Evolutionary conservation across 2,888 invertebrate genomes (phyloP).

Genomic region (Cosmorhoe ocellata): DNA sequence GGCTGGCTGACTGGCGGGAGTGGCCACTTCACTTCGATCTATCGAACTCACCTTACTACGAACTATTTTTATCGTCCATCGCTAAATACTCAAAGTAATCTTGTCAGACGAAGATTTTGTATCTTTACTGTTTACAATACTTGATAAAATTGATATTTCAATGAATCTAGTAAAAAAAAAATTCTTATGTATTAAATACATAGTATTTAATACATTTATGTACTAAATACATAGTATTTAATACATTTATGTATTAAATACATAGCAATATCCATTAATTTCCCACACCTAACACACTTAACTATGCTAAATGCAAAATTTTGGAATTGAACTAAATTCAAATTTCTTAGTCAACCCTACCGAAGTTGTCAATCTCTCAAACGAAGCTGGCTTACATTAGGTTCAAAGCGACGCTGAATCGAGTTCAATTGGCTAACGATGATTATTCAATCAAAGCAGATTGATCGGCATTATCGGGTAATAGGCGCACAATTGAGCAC

Average conservation of each 20-base stretch:
- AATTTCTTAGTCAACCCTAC: neutral
- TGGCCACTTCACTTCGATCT: constrained; percentile 24
- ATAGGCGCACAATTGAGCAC: constrained; percentile 55
- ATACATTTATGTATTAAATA: too few relatives aligned
- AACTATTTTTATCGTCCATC: constrained; percentile 25
- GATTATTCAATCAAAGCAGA: constrained; percentile 79
- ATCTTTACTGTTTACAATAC: too few relatives aligned
- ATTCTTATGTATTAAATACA: too few relatives aligned
- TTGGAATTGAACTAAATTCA: neutral
- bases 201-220: too few relatives aligned
- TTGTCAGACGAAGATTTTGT: constrained; percentile 2
- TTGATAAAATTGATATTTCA: too few relatives aligned
- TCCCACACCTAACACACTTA: too few relatives aligned
- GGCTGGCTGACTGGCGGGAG: constrained; percentile 22
- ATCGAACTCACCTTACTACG: constrained; percentile 24
- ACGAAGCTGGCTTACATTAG: constrained; percentile 27
- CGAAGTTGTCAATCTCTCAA: constrained; percentile 20
- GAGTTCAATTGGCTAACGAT: constrained; percentile 79
- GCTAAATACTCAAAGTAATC: constrained; percentile 10
- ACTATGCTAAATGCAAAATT: too few relatives aligned
- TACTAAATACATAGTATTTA: too few relatives aligned
- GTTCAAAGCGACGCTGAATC: constrained; percentile 52
- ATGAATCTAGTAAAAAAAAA: too few relatives aligned
- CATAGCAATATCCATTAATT: too few relatives aligned
- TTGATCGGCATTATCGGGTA: constrained; percentile 80